Conservation (phyloP, 2,888 invertebrate species). For the Dynastes tityus region DNA sequence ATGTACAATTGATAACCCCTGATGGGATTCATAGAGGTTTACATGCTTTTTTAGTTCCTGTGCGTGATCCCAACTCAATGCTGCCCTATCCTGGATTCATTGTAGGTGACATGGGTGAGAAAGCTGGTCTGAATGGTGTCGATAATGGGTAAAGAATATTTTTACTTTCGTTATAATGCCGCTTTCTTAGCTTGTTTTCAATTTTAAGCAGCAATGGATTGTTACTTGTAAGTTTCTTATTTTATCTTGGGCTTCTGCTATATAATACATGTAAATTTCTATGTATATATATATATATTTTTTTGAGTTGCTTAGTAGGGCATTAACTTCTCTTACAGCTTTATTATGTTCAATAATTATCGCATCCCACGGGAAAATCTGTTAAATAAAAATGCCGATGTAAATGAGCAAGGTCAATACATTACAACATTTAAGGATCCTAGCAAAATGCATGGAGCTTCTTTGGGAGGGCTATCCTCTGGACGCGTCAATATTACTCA, state of each 20-base stretch:
- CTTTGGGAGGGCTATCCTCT: constrained; percentile 86
- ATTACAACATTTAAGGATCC: constrained; percentile 85
- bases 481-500: constrained; percentile 86
- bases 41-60: constrained; percentile 90
- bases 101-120: constrained; percentile 95
- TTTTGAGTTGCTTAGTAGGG: too few relatives aligned
- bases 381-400: constrained; percentile 89
- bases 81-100: constrained; percentile 83
- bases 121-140: constrained; percentile 91
- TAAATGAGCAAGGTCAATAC: constrained; percentile 88
- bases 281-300: too few relatives aligned
- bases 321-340: constrained; percentile 68
- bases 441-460: constrained; percentile 87
- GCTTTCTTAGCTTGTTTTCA: not conserved
- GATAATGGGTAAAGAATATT: constrained; percentile 78
- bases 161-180: not conserved
- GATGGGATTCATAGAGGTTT: constrained; percentile 88
- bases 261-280: too few relatives aligned
- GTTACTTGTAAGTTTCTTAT: too few relatives aligned
- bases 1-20: constrained; percentile 88
- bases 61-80: constrained; percentile 83
- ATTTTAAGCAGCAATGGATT: too few relatives aligned
- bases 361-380: constrained; percentile 85
- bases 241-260: too few relatives aligned
- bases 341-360: constrained; percentile 85